Conservation (phyloP, 2,113 vertebrate species). For the Trichechus manatus region DNA sequence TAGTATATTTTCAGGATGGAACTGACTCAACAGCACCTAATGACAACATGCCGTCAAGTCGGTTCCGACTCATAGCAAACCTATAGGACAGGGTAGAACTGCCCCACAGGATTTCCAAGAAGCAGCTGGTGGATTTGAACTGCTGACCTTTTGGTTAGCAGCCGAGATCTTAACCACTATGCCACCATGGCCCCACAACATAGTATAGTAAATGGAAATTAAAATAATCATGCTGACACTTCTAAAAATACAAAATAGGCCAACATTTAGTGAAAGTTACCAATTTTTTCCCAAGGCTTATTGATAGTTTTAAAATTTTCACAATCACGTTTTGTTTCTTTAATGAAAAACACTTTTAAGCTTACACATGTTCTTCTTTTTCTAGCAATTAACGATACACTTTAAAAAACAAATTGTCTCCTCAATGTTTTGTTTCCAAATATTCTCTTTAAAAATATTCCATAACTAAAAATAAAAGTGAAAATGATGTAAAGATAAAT, state of each 20-base stretch:
- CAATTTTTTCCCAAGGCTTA: constrained; percentile 5
- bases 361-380: not conserved
- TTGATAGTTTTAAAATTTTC: not conserved
- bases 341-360: not conserved
- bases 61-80: too few relatives aligned
- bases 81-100: too few relatives aligned
- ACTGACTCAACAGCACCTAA: too few relatives aligned
- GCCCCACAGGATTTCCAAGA: too few relatives aligned
- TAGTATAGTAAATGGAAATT: not conserved
- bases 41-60: too few relatives aligned
- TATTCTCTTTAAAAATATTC: constrained; percentile 19
- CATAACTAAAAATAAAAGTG: constrained; percentile 44
- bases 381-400: constrained; percentile 29
- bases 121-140: too few relatives aligned
- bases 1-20: not conserved
- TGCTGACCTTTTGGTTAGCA: too few relatives aligned
- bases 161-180: too few relatives aligned
- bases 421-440: constrained; percentile 48
- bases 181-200: too few relatives aligned
- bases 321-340: constrained; percentile 40
- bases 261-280: constrained; percentile 40
- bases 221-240: constrained; percentile 44
- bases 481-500: constrained; percentile 39
- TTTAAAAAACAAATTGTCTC: constrained; percentile 52
- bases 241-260: not conserved